Base-by-base conservation (phyloP, 2,888 invertebrate species). In the Caenorhabditis virilis region DNA sequence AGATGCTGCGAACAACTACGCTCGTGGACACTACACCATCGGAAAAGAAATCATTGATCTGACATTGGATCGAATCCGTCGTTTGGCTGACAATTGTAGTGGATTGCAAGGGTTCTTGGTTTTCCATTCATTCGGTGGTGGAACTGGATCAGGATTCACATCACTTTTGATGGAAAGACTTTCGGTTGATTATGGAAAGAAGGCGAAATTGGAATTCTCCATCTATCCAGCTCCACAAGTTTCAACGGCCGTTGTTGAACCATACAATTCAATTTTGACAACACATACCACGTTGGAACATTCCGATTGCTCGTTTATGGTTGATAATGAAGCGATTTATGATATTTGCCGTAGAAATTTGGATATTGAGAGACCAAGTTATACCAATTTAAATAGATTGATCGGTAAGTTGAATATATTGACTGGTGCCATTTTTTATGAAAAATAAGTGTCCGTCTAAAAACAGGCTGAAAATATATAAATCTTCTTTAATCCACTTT, bases 291-390 rank as follows among this genome's bases (percentile, higher is more conserved):
- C 95, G 59, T 77, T 87, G 72, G 93, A 94, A 85, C 94, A 94
- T 86, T 92, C 92, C 0, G 93, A 94, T 87, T 95, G 94, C 86
- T 93, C 94, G 43, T 95, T 95, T 87, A 94, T 95, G 86, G 86
- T 87, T n/a, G 78, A 78, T 53, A 78, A 78, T 51, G 76, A 76
- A 84, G 92, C 71, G 90, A 91, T 11, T 91, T 84, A 93, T 84
- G 92, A 93, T 82, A 92, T 94, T 77, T 93, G 93, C 85, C 88
- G 91, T 60, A 58, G 65, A 33, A 71, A 72, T 47, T 49, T 73
- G 30, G 71, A 72, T 60, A 66, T 75, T 20, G 67, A 66, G 54
- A 72, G 91, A 41, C 92, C 92, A 0, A 89, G 91, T 81, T 92
- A 92, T 85, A 93, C 89, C 51, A 92, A 92, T 84, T 86, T 95